Evolutionary conservation across 2,888 invertebrate genomes (phyloP).

Genomic region (Drosophila multiciliata): DNA sequence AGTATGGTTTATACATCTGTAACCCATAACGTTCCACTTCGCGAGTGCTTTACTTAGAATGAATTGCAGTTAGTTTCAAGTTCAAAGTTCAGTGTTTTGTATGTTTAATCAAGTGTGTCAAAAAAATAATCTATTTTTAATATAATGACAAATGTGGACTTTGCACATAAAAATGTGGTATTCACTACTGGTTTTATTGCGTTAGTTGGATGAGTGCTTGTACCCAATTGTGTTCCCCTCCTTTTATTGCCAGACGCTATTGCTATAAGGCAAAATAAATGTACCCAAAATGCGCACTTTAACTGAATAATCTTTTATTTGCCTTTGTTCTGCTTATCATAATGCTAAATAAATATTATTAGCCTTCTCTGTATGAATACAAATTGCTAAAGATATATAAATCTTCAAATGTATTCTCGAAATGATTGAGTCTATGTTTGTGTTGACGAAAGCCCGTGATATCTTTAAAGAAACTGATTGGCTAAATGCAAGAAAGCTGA

Average conservation of each 20-base stretch:
- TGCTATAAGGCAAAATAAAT: conserved; percentile 9
- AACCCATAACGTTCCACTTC: background rate
- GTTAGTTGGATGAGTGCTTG: conserved; percentile 41
- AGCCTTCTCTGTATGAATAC: conserved; percentile 8
- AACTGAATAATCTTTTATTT: conserved; percentile 28
- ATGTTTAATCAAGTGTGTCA: conserved; percentile 17
- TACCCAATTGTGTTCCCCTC: conserved; percentile 3
- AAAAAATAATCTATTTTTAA: background rate
- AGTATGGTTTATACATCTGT: background rate
- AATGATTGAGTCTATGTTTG: background rate
- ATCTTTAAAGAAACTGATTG: background rate
- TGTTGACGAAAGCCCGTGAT: background rate
- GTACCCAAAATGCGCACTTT: conserved; percentile 36
- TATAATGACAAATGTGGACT: conserved; percentile 37
- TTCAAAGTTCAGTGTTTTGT: background rate
- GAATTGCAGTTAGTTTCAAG: background rate
- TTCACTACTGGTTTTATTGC: conserved; percentile 27
- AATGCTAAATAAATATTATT: conserved; percentile 25
- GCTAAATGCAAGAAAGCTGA: background rate
- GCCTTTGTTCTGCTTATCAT: conserved; percentile 23
- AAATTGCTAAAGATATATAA: conserved; percentile 12
- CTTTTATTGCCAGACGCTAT: conserved; percentile 25
- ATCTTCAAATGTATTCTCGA: conserved; percentile 1
- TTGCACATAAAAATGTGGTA: conserved; percentile 29
- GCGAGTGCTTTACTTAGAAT: background rate